These are phyloP conservation scores for Homarus americanus DNA, from an alignment of 1,140 invertebrate genomes.

Conservation along the genomic window DNA sequence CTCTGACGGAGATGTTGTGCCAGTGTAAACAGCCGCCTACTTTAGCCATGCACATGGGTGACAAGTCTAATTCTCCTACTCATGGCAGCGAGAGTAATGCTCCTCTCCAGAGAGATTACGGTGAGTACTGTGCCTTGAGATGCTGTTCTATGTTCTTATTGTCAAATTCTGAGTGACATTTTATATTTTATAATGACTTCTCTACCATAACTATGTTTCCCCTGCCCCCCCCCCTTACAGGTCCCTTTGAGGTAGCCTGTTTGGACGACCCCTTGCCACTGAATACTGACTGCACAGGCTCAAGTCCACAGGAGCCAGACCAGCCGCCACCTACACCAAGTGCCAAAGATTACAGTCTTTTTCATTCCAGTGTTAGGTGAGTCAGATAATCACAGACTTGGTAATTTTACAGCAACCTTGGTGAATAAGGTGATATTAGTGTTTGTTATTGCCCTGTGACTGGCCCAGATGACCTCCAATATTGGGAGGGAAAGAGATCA, in stretches of 20 bases:
- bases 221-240: neutral
- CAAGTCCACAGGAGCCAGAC: conserved; percentile 46
- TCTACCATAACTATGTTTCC: too few species aligned
- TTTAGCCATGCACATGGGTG: conserved; percentile 26
- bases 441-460: neutral
- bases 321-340: conserved; percentile 38
- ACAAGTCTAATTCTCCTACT: conserved; percentile 54
- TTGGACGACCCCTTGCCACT: conserved; percentile 74
- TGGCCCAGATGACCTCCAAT: neutral
- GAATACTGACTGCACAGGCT: conserved; percentile 57
- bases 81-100: conserved; percentile 33
- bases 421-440: too few species aligned
- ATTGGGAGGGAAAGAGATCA: neutral
- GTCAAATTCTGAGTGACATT: too few species aligned
- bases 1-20: conserved; percentile 67
- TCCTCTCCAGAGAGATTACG: conserved; percentile 47
- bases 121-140: conserved; percentile 25
- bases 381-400: conserved; percentile 74
- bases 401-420: too few species aligned
- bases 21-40: conserved; percentile 64
- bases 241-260: conserved; percentile 75
- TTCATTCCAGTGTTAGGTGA: conserved; percentile 67
- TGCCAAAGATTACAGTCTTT: conserved; percentile 64
- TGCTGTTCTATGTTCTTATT: too few species aligned
- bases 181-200: too few species aligned